These are phyloP conservation scores for Hephaestus fuliginosus DNA, from an alignment of 2,797 vertebrate genomes.

Conservation along the genomic window DNA sequence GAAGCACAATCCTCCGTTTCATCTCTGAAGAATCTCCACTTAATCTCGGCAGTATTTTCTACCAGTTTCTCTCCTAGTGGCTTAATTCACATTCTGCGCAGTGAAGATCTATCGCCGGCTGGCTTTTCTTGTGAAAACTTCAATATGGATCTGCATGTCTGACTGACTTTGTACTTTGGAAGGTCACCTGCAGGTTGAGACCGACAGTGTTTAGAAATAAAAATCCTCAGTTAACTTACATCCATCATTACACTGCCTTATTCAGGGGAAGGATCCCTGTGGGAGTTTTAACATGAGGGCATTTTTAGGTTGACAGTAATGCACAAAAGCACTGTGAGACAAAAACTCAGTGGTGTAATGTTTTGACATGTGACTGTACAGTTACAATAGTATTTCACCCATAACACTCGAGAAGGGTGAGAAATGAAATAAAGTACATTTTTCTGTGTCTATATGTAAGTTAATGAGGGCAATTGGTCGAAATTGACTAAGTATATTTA, in stretches of 20 bases:
- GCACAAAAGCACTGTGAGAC: constrained; percentile 6
- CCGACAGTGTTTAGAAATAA: constrained; percentile 43
- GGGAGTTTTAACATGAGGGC: constrained; percentile 42
- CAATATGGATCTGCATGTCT: constrained; percentile 69
- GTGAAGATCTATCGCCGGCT: constrained; percentile 57
- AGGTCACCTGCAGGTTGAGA: constrained; percentile 72
- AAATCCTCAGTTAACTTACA: constrained; percentile 47
- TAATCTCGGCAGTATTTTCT: constrained; percentile 71
- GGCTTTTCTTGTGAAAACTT: constrained; percentile 73
- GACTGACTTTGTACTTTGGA: constrained; percentile 71
- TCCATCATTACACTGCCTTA: constrained; percentile 39
- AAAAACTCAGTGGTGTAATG: not conserved
- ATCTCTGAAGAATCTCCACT: constrained; percentile 70
- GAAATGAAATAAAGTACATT: not conserved
- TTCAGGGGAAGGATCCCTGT: constrained; percentile 35
- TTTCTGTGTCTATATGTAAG: not conserved
- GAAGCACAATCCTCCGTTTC: constrained; percentile 68
- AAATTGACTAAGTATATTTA: not conserved
- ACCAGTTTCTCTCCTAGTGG: constrained; percentile 29
- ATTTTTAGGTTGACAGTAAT: constrained; percentile 36
- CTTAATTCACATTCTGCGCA: constrained; percentile 77
- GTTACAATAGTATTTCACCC: not conserved
- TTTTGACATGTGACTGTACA: constrained; percentile 1
- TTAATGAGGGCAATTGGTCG: not conserved
- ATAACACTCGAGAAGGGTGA: no score